Conservation (phyloP, 2,113 vertebrate genomes). For the Elgaria multicarinata region DNA sequence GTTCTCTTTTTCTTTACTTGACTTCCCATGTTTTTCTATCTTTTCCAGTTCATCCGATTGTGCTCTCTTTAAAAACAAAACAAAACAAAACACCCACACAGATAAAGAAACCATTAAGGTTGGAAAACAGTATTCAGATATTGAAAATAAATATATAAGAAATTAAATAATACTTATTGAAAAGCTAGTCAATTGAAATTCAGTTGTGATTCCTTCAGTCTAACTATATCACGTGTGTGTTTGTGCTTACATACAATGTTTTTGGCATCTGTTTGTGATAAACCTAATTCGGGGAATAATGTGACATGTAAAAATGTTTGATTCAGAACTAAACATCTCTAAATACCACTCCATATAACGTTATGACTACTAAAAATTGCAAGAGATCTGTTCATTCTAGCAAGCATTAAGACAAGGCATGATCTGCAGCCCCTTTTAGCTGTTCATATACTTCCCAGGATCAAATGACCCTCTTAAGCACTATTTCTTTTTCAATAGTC, state of each 20-base stretch:
- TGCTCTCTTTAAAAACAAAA: conserved; percentile 82
- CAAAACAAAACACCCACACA: conserved; percentile 15
- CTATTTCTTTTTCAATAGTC: conserved; percentile 38
- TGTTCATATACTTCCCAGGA: conserved; percentile 41
- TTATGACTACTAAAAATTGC: conserved; percentile 58
- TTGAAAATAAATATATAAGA: conserved; percentile 11
- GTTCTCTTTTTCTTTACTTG: conserved; percentile 86
- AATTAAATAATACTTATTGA: conserved; percentile 1
- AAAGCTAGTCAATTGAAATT: conserved; percentile 5
- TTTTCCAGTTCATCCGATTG: conserved; percentile 91
- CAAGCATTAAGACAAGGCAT: conserved; percentile 34
- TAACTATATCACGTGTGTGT: conserved; percentile 40
- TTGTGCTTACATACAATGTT: not conserved
- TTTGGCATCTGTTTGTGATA: conserved; percentile 40
- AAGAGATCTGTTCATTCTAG: conserved; percentile 54
- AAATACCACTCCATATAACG: conserved; percentile 47
- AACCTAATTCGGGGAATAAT: conserved; percentile 67
- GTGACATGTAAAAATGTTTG: conserved; percentile 79
- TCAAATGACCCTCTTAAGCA: conserved; percentile 45
- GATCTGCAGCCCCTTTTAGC: conserved; percentile 21
- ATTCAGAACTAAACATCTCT: conserved; percentile 74
- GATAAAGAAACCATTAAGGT: not conserved
- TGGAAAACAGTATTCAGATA: not conserved
- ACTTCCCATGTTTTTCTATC: conserved; percentile 89
- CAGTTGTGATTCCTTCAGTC: conserved; percentile 38